Base-by-base conservation (phyloP, 2,797 vertebrate genomes). In the Melanotaenia boesemani region DNA sequence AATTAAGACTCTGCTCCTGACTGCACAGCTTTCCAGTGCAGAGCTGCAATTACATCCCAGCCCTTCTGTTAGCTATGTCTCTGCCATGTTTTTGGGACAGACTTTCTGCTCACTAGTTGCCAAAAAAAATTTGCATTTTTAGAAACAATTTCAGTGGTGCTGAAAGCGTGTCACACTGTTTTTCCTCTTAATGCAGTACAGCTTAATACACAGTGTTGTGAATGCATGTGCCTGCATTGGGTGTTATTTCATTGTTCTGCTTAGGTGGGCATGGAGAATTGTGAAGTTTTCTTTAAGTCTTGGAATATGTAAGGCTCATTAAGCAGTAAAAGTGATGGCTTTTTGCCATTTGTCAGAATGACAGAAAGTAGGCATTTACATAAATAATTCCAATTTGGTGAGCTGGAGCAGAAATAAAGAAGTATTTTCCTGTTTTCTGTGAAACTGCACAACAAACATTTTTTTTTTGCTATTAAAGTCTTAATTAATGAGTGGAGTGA, bases 1-100 rank as follows among this genome's bases (percentile, higher is more conserved):
- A 86, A 85, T 84, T 74, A 87, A 81, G 76, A 66, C 74, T 71
- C 55, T 37, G 82, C 81, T 82, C 76, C 71, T 58, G 76, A 65
- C 76, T 76, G 72, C 74, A 77, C 71, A 7, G 62, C 69, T 82
- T 73, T 69, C 55, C 44, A 34, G 63, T 74, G 79, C 15, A 70
- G 50, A 76, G 81, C 52, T 58, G 66, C 84, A 86, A 86, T 86
- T 77, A 88, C 74, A 81, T 67, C 69, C 72, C 77, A 63, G 71
- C 48, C 67, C 41, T 68, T 82, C 78, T 70, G 76, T 61, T 48
- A 57, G 67, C 52, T 28, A 1, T 30, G 69, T 70, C 57, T 68
- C 56, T 59, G 65, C 77, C 69, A 22, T 26, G 46, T 63, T 70
- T 56, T 41, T 64, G 44, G 66, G 63, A 70, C 60, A 30, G 20